Percentiles rank a stretch among this genome's conserved stretches.
Evolutionary conservation across 2,888 invertebrate genomes (phyloP).

Genomic region (Coremacera marginata): DNA sequence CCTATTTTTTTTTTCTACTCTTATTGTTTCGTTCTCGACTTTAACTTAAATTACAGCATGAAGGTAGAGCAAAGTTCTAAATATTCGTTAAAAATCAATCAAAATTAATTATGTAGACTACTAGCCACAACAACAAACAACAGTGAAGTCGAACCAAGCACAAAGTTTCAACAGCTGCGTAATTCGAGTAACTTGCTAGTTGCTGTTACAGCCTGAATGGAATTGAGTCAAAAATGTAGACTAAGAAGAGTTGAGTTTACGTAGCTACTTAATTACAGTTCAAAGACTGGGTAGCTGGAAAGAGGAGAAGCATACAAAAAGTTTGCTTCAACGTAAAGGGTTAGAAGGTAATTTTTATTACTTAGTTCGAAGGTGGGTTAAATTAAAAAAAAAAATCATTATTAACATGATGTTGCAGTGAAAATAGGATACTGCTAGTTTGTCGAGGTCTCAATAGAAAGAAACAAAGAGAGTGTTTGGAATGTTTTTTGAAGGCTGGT

Average conservation of each 20-base stretch:
- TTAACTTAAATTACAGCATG: slow-evolving; percentile 9
- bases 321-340: no score
- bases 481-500: no score
- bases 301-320: not conserved
- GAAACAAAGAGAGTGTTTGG: no score
- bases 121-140: not conserved
- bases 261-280: slow-evolving; percentile 26
- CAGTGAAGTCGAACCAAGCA: not conserved
- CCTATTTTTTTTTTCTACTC: not conserved
- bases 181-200: slow-evolving; percentile 4
- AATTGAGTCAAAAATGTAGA: not conserved
- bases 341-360: no score
- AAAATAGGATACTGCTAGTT: no score
- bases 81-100: slow-evolving; percentile 34
- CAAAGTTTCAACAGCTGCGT: not conserved
- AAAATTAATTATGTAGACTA: slow-evolving; percentile 14
- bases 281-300: not conserved
- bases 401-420: no score
- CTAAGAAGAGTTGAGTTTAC: not conserved
- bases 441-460: no score
- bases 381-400: no score
- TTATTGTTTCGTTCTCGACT: not conserved
- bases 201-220: not conserved
- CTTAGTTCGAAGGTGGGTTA: no score
- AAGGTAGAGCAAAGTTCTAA: not conserved